Evolutionary conservation across 2,797 vertebrate genomes (phyloP), one percentile per base, ranked within the genome.

Genomic region (Florisuga fusca): DNA sequence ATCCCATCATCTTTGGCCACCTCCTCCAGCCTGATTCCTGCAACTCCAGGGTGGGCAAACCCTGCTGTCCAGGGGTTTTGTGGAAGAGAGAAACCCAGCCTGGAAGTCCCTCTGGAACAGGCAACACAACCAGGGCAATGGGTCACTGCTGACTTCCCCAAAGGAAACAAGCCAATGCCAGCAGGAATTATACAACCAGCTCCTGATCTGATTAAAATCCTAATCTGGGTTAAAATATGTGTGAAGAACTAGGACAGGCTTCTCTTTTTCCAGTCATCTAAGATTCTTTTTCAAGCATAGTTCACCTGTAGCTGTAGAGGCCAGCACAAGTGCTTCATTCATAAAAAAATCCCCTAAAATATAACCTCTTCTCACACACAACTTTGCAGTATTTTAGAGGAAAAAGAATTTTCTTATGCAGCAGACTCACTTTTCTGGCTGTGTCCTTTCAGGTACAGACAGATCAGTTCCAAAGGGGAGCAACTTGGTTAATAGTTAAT

Each of bases 291-390:
- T 75, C 50, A 53, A 15, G 15, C 26, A 7, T 48, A 18, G 6
- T n/a, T 72, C 36, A 45, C 50, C 46, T 29, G 2, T 25, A 27
- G 7, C 23, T 34, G 6, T 6, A 46, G 9, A 4, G 23, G 21
- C 27, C 45, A 21, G 14, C 31, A 59, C 11, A 15, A 18, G 14
- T 13, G 2, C 38, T 86, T 43, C 2, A 0, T 29, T 33, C 57
- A 31, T 11, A 43, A 33, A 48, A 45, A 15, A 33, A 12, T 36
- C 5, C 38, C 10, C 10, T 3, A 5, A 78, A 53, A 84, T 4
- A 1, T 17, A 29, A 5, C 4, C 26, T 61, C 13, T 55, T 22
- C 18, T 10, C 45, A 3, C 4, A 0, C 1, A 0, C 1, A 16
- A 11, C 31, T 34, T 41, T 29, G 10, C 15, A 9, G 12, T 31